A percentile compares a stretch with the other conserved stretches of the same genome.
These are phyloP conservation scores for Allolobophora icterica DNA, from an alignment of 2,888 invertebrate species.

Conservation along the genomic window DNA sequence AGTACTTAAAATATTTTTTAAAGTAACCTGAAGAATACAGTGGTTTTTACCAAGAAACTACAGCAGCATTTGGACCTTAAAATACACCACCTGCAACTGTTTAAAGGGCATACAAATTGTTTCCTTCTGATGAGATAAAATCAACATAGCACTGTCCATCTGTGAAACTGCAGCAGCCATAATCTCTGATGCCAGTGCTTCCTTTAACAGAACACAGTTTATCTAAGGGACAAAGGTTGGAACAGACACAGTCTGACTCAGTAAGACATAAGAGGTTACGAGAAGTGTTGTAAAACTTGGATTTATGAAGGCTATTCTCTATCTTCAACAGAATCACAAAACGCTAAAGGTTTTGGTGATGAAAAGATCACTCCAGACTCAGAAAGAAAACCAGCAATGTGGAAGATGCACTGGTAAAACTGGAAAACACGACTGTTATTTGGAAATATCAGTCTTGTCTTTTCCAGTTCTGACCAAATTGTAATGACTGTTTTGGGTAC, in stretches of 20 bases:
- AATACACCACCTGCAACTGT: no score
- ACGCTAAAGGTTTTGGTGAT: background rate
- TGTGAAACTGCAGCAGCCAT: no score
- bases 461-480: background rate
- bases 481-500: background rate
- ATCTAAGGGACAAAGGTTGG: background rate
- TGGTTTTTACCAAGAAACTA: no score
- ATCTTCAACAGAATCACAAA: background rate
- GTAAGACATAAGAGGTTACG: background rate
- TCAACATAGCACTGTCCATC: no score
- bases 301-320: background rate
- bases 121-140: no score
- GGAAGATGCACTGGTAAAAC: background rate
- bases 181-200: no score
- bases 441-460: background rate
- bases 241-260: background rate
- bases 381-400: background rate
- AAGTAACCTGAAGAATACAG: no score
- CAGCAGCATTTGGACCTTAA: no score
- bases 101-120: no score
- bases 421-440: background rate
- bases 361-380: background rate
- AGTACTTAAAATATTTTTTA: no score
- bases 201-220: no score
- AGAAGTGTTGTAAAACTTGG: background rate